phyloP scores from a whole-genome alignment of 1,140 invertebrate species.

The Halictus rubicundus region DNA sequence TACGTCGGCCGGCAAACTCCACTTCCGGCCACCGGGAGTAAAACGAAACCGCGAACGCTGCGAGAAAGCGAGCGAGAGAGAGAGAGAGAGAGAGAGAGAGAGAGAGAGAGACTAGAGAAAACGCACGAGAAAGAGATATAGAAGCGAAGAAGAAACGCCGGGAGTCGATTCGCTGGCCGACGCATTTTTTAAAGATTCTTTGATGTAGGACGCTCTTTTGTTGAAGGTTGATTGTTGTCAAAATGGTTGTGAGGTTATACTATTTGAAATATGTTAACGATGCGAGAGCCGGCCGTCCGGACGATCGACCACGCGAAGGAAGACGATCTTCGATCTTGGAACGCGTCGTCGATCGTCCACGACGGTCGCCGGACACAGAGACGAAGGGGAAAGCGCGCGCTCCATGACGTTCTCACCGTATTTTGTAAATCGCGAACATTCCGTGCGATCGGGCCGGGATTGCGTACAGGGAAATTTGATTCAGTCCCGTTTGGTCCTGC shows the following conservation, averaged over 20 bases:
- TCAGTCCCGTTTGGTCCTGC: no score
- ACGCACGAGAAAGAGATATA: no score
- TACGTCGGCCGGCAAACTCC: constrained; percentile 67
- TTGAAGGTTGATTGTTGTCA: constrained; percentile 80
- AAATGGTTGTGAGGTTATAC: constrained; percentile 80
- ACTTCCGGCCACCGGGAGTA: constrained; percentile 47
- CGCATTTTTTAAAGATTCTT: constrained; percentile 76
- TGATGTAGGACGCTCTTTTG: constrained; percentile 74
- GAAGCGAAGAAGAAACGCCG: neutral
- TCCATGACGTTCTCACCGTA: neutral
- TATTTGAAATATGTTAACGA: constrained; percentile 75
- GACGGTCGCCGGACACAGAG: constrained; percentile 20
- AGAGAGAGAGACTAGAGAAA: neutral
- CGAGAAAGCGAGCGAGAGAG: neutral
- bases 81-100: neutral
- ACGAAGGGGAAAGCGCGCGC: constrained; percentile 52
- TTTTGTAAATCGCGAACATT: constrained; percentile 20
- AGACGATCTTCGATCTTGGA: no score
- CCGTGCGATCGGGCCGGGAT: neutral
- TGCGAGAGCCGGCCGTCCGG: constrained; percentile 36
- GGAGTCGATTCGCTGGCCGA: constrained; percentile 58
- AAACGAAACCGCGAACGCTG: neutral
- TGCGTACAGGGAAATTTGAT: no score
- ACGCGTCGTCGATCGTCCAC: constrained; percentile 2
- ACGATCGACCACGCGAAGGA: neutral